Percentiles rank a stretch among this genome's conserved stretches.
Conservation (phyloP, 1,140 invertebrate genomes). For the Scaptomyza pallida region DNA sequence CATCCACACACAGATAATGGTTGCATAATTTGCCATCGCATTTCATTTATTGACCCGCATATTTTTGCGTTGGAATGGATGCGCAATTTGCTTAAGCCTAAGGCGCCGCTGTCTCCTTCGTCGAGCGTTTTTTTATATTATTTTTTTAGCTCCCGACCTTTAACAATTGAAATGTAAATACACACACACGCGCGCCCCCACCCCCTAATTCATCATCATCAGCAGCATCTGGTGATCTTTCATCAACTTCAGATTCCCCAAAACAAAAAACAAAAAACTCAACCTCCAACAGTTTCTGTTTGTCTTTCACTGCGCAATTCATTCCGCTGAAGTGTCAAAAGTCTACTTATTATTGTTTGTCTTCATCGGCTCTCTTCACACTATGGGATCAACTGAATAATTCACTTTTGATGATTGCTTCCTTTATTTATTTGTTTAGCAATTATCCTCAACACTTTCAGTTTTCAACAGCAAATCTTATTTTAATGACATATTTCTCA, state of each 20-base stretch:
- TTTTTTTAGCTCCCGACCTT: constrained; percentile 53
- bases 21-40: constrained; percentile 69
- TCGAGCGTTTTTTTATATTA: constrained; percentile 12
- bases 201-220: background rate
- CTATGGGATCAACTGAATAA: constrained; percentile 3
- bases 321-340: constrained; percentile 52
- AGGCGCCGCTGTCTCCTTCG: constrained; percentile 50
- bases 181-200: constrained; percentile 36
- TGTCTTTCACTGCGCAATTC: constrained; percentile 37
- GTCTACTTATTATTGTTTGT: constrained; percentile 26
- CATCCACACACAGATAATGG: constrained; percentile 11
- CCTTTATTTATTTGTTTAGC: constrained; percentile 61
- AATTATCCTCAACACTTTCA: constrained; percentile 58
- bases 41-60: constrained; percentile 77
- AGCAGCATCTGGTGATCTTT: background rate
- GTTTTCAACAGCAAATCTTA: constrained; percentile 37
- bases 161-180: constrained; percentile 79
- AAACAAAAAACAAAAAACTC: constrained; percentile 1
- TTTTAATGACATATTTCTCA: constrained; percentile 65
- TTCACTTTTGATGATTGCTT: constrained; percentile 44
- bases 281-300: constrained; percentile 33
- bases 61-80: constrained; percentile 53
- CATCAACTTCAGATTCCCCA: constrained; percentile 16
- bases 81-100: constrained; percentile 60
- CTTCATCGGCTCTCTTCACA: constrained; percentile 9